Evolutionary conservation across 2,888 invertebrate genomes (phyloP), one percentile per base, ranked within the genome.

Genomic region (Allygus modestus): DNA sequence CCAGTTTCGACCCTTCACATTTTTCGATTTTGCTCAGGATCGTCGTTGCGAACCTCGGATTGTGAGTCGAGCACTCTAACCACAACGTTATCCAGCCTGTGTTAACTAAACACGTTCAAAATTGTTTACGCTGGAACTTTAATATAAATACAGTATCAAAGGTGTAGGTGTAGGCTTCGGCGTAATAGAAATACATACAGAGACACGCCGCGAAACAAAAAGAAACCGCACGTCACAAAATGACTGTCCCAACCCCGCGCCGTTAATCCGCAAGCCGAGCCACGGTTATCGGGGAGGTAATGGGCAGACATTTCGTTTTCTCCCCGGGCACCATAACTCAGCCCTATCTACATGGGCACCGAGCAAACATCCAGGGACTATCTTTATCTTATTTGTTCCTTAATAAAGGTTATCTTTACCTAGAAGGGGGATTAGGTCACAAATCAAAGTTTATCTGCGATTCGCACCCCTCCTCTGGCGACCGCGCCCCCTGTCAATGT

Each of bases 371-470:
- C 46, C 41, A 73, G 73, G 77, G 79, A 26, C 79, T 37, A 79
- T 28, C 54, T 20, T 37, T 79, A 79, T 79, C 79, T 79, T 79
- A 79, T 79, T 79, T 79, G 79, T 79, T 79, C 79, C 79, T 79
- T 79, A 79, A 79, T 79, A 79, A 79, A 79, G 79, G 79, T 79
- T 79, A 79, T 79, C 79, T 79, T 79, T 58, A 79, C 79, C 79
- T 79, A 79, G 79, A 33, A 77, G 51, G 58, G 79, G 79, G 79
- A 37, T 58, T n/a, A 33, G 79, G 79, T 79, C 79, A 75, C 85
- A 85, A 85, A 85, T 85, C 85, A 82, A 75, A 85, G 77, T 73
- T 85, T 85, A 85, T 85, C 85, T 82, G 79, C 69, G 83, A 85
- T 85, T 83, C 79, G 83, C 85, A 85, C 85, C 85, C 84, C 37